A percentile compares a stretch with the other conserved stretches of the same genome.
Evolutionary conservation across 2,113 vertebrate species (phyloP).

Genomic region (Tachuris rubrigastra): DNA sequence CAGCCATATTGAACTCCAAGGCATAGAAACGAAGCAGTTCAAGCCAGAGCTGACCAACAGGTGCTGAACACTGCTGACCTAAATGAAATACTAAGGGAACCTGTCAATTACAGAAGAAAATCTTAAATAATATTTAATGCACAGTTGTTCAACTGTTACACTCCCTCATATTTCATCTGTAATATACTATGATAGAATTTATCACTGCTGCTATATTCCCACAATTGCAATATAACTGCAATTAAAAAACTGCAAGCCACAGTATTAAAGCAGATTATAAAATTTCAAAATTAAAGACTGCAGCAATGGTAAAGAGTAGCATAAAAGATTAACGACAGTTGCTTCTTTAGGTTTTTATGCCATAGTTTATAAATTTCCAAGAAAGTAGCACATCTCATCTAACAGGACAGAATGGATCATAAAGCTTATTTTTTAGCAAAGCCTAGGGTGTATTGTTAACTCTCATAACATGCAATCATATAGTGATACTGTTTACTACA

Average conservation of each 20-base stretch:
- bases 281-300: background rate
- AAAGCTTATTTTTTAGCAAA: background rate
- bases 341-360: background rate
- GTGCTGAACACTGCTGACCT: constrained; percentile 61
- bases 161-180: background rate
- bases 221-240: background rate
- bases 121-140: background rate
- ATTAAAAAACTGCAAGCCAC: background rate
- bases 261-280: background rate
- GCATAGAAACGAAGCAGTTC: constrained; percentile 94
- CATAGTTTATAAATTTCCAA: background rate
- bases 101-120: constrained; percentile 72
- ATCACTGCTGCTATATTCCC: background rate
- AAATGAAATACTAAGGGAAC: constrained; percentile 79
- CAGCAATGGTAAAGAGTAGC: background rate
- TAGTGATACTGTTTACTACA: background rate
- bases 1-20: constrained; percentile 87
- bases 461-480: background rate
- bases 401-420: background rate
- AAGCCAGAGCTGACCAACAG: constrained; percentile 88
- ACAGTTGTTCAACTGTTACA: background rate
- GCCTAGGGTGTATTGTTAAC: background rate
- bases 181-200: background rate
- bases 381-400: background rate
- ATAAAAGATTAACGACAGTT: background rate